Evolutionary conservation across 1,140 invertebrate species (phyloP), one percentile per base, ranked within the genome.

Genomic region (Musca vetustissima): DNA sequence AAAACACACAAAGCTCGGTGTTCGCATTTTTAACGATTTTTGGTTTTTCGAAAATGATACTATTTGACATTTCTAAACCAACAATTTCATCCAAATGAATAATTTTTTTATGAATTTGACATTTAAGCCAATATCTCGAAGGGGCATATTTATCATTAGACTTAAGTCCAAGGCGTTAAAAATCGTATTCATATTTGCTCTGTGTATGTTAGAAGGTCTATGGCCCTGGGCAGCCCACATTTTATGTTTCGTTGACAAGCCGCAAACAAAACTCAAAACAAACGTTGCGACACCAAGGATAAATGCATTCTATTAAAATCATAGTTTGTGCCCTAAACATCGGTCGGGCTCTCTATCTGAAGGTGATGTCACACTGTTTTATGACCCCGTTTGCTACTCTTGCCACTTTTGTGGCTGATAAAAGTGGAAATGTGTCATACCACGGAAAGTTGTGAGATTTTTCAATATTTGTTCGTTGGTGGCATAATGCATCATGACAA

Each of bases 251-350:
- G 57, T 61, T 61, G 57, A 61, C 57, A 61, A 61, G 32, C 57
- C 57, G 57, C 57, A 61, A 36, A 61, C 28, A 61, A 61, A 61
- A 61, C 36, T 43, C 36, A 43, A 43, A 43, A 43, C 36, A 43
- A 43, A 43, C 36, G 36, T 13, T 61, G 57, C 28, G 36, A 43
- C 57, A 61, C 57, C 57, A 61, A 21, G 57, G 28, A 61, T 61
- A 61, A 61, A 61, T 61, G 32, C 28, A 61, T 61, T 36, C 57
- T 61, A 61, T 61, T 61, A 61, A 61, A 43, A 61, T 61, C 57
- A n/a, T 59, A 59, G 55, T 59, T 59, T 61, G 19, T 61, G 28
- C 57, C 57, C 57, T 61, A 61, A 61, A 61, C 57, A 61, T 61
- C 28, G 36, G 36, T 43, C 36, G 57, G 57, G 17, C 28, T 21